Base-by-base conservation (phyloP, 2,797 vertebrate genomes). In the Poecilia wingei region DNA sequence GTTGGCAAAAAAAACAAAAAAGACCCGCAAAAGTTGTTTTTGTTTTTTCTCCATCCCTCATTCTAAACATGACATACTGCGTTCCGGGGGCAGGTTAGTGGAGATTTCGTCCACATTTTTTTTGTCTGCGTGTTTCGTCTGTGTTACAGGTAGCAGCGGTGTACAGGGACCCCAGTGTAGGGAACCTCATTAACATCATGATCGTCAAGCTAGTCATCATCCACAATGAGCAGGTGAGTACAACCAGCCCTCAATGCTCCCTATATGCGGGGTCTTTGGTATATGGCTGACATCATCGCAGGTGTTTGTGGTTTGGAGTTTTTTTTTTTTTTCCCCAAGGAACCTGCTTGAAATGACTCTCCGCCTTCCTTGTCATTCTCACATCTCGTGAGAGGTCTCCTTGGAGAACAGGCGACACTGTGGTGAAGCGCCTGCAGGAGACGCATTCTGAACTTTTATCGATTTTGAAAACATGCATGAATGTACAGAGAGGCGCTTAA, bases 151-250 rank as follows among this genome's bases (percentile, higher is more conserved):
- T 99, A 90, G 97, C 98, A 89, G 96, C 97, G 12, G 97, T 99
- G 86, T 99, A 99, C 93, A 97, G 95, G 92, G 98, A 99, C 91
- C 95, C 98, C 90, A 98, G 96, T 82, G 97, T 99, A 89, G 98
- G 98, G 90, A 99, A 99, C 93, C 97, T 99, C 87, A 98, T 99
- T 94, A 98, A 97, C 94, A 96, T 99, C 92, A 94, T 98, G 93
- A 96, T 99, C 71, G 97, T 99, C 86, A 99, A 98, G 93, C 94
- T 99, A 79, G 92, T 99, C 88, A 80, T 99, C 84, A 91, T 99
- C 95, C 97, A 99, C 91, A 96, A 96, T 89, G 97, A 99, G 86
- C 97, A 97, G 97, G 98, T 99, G 96, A 94, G 96, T 82, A 85
- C 12, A 22, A 49, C 1, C 73, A 39, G 61, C 64, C 64, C 68